Conservation (phyloP, 2,888 invertebrate genomes). For the Germaria angustata region DNA sequence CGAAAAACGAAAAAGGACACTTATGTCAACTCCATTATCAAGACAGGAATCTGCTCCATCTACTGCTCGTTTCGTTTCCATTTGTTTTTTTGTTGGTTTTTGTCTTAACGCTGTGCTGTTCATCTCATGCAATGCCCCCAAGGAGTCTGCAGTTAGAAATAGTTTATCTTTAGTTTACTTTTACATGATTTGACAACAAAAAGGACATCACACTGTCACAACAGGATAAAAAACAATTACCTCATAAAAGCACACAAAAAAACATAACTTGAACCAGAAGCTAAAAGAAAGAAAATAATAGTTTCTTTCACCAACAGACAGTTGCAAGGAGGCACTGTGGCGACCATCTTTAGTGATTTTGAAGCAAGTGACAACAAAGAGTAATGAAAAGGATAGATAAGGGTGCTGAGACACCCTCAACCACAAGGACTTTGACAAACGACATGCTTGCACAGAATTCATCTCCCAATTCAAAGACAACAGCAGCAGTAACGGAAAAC, state of each 20-base stretch:
- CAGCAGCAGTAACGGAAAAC: conserved; percentile 44
- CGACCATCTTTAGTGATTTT: conserved; percentile 9
- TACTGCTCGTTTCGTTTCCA: not conserved
- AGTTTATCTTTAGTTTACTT: conserved; percentile 67
- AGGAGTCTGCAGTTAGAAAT: conserved; percentile 60
- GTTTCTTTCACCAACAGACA: conserved; percentile 35
- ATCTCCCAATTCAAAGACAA: conserved; percentile 56
- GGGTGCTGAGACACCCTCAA: conserved; percentile 57
- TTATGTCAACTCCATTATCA: conserved; percentile 23
- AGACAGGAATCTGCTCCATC: not conserved
- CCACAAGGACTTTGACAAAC: conserved; percentile 40
- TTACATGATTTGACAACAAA: conserved; percentile 75
- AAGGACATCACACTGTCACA: conserved; percentile 62
- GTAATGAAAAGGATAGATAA: conserved; percentile 53
- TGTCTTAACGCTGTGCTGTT: not conserved
- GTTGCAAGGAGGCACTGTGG: not conserved
- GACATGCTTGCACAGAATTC: conserved; percentile 63
- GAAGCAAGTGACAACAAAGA: conserved; percentile 40
- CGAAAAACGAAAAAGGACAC: not conserved
- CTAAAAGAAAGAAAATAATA: conserved; percentile 59
- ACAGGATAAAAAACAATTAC: conserved; percentile 70
- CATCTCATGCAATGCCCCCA: conserved; percentile 66
- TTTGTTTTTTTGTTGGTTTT: conserved; percentile 3
- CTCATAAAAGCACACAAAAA: conserved; percentile 52
- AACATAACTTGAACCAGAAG: conserved; percentile 49